phyloP scores from a whole-genome alignment of 2,797 vertebrate species.

The Pantherophis alleghaniensis region DNA sequence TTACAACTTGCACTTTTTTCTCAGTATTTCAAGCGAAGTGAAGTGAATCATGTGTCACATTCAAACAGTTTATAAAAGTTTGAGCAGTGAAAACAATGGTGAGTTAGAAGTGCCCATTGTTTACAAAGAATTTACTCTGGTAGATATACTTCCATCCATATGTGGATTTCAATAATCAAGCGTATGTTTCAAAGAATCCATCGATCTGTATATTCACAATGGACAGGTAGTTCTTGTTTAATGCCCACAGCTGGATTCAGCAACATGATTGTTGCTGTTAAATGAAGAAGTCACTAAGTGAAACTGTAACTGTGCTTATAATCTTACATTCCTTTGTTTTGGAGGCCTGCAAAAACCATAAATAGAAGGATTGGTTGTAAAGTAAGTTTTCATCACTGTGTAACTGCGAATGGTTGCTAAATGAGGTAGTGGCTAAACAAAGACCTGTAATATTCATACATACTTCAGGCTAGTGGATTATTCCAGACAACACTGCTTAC shows the following conservation, averaged over 20 bases:
- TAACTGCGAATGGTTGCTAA: neutral
- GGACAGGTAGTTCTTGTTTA: neutral
- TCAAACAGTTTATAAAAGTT: neutral
- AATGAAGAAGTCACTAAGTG: neutral
- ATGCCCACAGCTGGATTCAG: neutral
- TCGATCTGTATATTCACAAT: neutral
- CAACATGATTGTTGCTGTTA: neutral
- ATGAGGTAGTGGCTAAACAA: neutral
- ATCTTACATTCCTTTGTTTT: neutral
- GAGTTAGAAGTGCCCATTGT: neutral
- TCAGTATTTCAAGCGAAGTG: neutral
- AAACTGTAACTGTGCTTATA: neutral
- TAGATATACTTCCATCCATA: neutral
- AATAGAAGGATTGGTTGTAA: neutral
- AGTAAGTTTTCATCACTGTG: neutral
- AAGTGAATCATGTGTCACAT: neutral
- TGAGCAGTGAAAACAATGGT: neutral
- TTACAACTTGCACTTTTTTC: neutral
- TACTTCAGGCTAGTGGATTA: neutral
- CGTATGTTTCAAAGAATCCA: neutral
- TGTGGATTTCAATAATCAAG: neutral
- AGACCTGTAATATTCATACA: neutral
- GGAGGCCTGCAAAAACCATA: neutral
- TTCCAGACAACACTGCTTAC: neutral
- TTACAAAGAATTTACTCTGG: neutral